A percentile compares a stretch with the other conserved stretches of the same genome.
Evolutionary conservation across 1,140 invertebrate species (phyloP).

Genomic region (Rhynchophorus ferrugineus): DNA sequence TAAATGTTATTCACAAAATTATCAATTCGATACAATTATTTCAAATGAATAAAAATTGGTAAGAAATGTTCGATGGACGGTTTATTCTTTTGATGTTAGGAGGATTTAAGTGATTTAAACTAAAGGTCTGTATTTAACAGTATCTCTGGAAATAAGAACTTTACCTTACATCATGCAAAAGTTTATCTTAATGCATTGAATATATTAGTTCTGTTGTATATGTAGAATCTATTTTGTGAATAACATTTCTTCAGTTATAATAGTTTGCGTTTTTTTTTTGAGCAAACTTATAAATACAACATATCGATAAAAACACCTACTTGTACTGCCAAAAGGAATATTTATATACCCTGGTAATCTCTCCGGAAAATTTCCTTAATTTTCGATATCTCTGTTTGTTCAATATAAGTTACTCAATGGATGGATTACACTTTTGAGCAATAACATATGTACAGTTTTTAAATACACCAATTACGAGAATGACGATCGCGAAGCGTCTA

Average conservation of each 20-base stretch:
- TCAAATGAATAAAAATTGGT: neutral
- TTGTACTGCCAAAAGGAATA: constrained; percentile 38
- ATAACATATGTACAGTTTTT: constrained; percentile 29
- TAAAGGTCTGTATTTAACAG: too few relatives aligned
- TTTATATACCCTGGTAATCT: constrained; percentile 36
- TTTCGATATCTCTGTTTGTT: constrained; percentile 23
- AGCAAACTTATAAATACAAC: neutral
- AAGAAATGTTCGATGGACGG: too few relatives aligned
- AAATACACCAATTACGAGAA: constrained; percentile 6
- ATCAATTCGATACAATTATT: neutral
- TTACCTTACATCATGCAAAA: too few relatives aligned
- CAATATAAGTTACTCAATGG: constrained; percentile 30
- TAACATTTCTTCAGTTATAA: neutral
- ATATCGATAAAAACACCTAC: constrained; percentile 23
- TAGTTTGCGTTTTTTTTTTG: neutral
- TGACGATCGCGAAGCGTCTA: constrained; percentile 11
- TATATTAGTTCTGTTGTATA: too few relatives aligned
- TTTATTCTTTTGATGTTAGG: too few relatives aligned
- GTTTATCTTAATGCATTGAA: too few relatives aligned
- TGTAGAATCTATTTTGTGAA: neutral
- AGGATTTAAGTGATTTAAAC: too few relatives aligned
- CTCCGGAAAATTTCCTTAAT: constrained; percentile 11
- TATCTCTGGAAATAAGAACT: too few relatives aligned
- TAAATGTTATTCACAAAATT: constrained; percentile 3
- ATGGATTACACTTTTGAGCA: constrained; percentile 41